A percentile compares a stretch with the other conserved stretches of the same genome.
Evolutionary conservation across 2,888 invertebrate species (phyloP).

Genomic region (Molorchus minor): DNA sequence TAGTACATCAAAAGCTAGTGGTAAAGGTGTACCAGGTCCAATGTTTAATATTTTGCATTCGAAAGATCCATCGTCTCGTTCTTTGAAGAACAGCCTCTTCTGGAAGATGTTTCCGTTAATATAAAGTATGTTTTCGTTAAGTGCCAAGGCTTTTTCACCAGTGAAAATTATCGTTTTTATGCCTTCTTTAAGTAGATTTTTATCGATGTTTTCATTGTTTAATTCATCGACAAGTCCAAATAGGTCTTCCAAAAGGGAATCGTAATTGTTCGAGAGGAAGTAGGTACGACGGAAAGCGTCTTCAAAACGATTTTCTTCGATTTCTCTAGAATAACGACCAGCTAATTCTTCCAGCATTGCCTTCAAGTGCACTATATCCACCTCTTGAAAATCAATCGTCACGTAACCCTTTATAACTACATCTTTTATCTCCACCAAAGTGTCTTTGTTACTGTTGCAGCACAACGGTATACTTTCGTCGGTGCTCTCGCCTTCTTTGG

Average conservation of each 20-base stretch:
- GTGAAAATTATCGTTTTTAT: not conserved
- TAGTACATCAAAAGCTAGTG: slow-evolving; percentile 30
- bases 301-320: not conserved
- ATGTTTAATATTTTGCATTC: not conserved
- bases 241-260: too few species aligned
- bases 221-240: too few species aligned
- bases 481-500: not conserved
- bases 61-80: not conserved
- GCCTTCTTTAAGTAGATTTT: not conserved
- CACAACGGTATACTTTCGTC: not conserved
- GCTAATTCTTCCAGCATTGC: not conserved
- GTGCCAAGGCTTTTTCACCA: not conserved
- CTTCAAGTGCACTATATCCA: not conserved
- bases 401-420: not conserved
- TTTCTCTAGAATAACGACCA: not conserved
- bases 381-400: not conserved
- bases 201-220: not conserved
- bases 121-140: not conserved
- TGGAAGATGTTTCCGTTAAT: not conserved
- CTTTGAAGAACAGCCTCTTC: not conserved
- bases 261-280: too few species aligned
- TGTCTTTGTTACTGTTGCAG: not conserved
- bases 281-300: too few species aligned
- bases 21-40: not conserved
- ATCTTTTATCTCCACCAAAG: not conserved